Evolutionary conservation across 2,797 vertebrate genomes (phyloP).

Genomic region (Furcifer pardalis): DNA sequence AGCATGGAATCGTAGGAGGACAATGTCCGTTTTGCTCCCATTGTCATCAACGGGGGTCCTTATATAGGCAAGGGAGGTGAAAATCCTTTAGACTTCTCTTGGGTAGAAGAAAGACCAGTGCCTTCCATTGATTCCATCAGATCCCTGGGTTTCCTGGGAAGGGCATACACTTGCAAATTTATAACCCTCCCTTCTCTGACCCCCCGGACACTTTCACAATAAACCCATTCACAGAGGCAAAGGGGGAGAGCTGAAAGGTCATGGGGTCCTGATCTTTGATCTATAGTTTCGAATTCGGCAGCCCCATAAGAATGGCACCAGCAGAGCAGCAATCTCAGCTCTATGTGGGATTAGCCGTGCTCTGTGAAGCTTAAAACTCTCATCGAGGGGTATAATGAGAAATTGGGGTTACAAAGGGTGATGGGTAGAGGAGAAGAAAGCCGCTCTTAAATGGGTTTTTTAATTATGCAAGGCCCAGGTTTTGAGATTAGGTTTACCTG

Average conservation of each 20-base stretch:
- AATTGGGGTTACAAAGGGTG: constrained; percentile 48
- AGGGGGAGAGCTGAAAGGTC: constrained; percentile 61
- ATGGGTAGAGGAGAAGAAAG: background rate
- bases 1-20: constrained; percentile 46
- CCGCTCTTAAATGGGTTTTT: constrained; percentile 52
- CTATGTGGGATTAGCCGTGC: constrained; percentile 68
- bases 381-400: constrained; percentile 66
- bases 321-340: constrained; percentile 64
- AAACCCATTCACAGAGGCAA: constrained; percentile 65
- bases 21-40: constrained; percentile 70
- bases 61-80: constrained; percentile 56
- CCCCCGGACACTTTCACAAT: constrained; percentile 56
- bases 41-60: constrained; percentile 45
- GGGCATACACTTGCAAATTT: constrained; percentile 68
- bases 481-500: constrained; percentile 48
- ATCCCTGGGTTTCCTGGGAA: constrained; percentile 54
- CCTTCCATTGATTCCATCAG: constrained; percentile 59
- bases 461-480: constrained; percentile 59
- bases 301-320: constrained; percentile 65
- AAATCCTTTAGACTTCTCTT: constrained; percentile 48
- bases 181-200: constrained; percentile 43
- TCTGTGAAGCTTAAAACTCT: constrained; percentile 64
- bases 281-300: constrained; percentile 67
- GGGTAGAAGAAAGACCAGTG: constrained; percentile 51
- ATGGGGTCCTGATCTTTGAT: constrained; percentile 73